These are phyloP conservation scores for Empidonax alnorum DNA, from an alignment of 2,113 vertebrate species.

Conservation along the genomic window DNA sequence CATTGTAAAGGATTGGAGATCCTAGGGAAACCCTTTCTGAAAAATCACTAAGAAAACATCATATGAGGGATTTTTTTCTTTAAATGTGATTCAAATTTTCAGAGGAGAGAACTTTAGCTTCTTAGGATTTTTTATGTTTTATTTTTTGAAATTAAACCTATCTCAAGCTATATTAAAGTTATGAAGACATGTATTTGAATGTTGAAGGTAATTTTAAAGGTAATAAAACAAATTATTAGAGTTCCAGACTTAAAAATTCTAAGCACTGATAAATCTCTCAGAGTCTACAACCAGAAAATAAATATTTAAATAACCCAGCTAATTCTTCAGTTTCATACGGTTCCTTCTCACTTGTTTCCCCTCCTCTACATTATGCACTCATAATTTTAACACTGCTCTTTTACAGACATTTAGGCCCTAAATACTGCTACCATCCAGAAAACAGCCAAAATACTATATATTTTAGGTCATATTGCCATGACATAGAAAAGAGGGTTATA, in stretches of 20 bases:
- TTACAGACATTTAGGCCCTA: neutral
- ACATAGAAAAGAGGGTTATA: neutral
- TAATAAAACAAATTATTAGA: neutral
- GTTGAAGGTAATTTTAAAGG: neutral
- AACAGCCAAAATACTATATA: neutral
- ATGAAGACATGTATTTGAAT: neutral
- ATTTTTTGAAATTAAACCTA: neutral
- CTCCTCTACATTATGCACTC: neutral
- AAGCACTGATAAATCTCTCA: neutral
- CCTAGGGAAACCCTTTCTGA: neutral
- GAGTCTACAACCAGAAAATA: neutral
- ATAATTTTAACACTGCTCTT: neutral
- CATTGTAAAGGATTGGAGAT: neutral
- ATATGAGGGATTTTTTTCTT: too few species aligned
- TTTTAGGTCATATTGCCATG: neutral
- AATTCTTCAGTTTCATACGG: neutral
- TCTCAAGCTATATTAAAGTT: neutral
- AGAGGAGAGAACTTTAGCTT: neutral
- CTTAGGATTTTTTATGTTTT: neutral
- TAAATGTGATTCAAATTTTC: neutral
- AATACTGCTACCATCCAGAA: neutral
- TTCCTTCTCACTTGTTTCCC: neutral
- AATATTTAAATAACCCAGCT: neutral
- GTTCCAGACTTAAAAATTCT: neutral
- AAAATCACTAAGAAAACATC: neutral